A percentile compares a stretch with the other conserved stretches of the same genome.
Conservation (phyloP, 2,113 vertebrate genomes). For the Tragelaphus scriptus region DNA sequence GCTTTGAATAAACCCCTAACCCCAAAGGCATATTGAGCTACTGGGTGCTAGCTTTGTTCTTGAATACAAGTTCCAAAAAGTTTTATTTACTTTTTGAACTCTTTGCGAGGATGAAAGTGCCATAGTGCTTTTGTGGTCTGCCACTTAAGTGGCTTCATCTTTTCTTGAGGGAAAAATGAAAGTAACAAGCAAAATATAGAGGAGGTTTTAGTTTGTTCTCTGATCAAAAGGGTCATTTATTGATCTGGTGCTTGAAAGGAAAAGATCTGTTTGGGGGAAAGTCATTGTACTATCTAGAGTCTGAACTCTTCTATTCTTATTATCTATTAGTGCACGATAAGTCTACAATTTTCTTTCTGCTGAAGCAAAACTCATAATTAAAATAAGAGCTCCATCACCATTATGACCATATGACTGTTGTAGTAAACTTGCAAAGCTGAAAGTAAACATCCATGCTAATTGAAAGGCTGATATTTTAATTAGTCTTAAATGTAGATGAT, state of each 20-base stretch:
- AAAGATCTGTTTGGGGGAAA: conserved; percentile 75
- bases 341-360: conserved; percentile 66
- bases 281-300: conserved; percentile 71
- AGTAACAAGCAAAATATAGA: conserved; percentile 77
- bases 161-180: conserved; percentile 73
- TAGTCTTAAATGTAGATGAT: neutral
- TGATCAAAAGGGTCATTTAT: conserved; percentile 81
- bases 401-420: neutral
- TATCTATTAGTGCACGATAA: conserved; percentile 69
- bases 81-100: conserved; percentile 80
- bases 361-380: conserved; percentile 39
- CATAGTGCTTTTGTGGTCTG: conserved; percentile 74
- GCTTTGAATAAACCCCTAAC: conserved; percentile 75
- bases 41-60: conserved; percentile 77
- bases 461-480: neutral
- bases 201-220: conserved; percentile 74
- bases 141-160: conserved; percentile 77
- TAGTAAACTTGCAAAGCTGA: neutral
- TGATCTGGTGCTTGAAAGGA: conserved; percentile 78
- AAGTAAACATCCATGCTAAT: neutral
- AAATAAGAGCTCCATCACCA: neutral
- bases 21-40: conserved; percentile 73
- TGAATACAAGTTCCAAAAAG: conserved; percentile 73
- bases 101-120: conserved; percentile 73
- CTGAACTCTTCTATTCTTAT: conserved; percentile 73